A percentile compares a stretch with the other conserved stretches of the same genome.
These are phyloP conservation scores for Ceraclea dissimilis DNA, from an alignment of 2,888 invertebrate species.

Conservation along the genomic window DNA sequence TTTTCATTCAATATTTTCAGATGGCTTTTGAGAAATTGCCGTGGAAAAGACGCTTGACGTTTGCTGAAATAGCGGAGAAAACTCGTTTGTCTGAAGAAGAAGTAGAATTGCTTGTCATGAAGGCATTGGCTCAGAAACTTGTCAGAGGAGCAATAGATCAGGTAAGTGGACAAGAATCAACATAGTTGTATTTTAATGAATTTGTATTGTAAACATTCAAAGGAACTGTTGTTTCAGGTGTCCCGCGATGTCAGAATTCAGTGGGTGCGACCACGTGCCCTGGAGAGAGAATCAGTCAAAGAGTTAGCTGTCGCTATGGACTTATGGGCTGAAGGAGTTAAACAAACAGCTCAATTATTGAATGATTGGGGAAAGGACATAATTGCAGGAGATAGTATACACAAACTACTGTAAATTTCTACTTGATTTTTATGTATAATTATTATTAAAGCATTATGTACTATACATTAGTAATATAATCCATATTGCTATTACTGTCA, in stretches of 20 bases:
- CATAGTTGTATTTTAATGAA: neutral
- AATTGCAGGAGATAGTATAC: constrained; percentile 20
- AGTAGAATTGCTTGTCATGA: constrained; percentile 96
- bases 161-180: too few relatives aligned
- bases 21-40: constrained; percentile 95
- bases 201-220: too few relatives aligned
- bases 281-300: constrained; percentile 35
- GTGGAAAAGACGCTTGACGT: constrained; percentile 77
- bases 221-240: constrained; percentile 18
- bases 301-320: constrained; percentile 36
- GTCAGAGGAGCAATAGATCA: constrained; percentile 95
- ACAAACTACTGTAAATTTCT: constrained; percentile 10
- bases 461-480: neutral
- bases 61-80: constrained; percentile 82
- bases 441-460: neutral
- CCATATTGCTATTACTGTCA: too few relatives aligned
- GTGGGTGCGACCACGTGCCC: constrained; percentile 42
- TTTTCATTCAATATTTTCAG: constrained; percentile 40
- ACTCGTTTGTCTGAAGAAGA: constrained; percentile 77
- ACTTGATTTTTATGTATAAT: neutral
- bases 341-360: constrained; percentile 34
- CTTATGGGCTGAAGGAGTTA: constrained; percentile 37
- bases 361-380: constrained; percentile 26
- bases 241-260: constrained; percentile 22
- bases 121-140: constrained; percentile 88